phyloP scores from a whole-genome alignment of 2,797 vertebrate species.

The Sebastes trivittatus region DNA sequence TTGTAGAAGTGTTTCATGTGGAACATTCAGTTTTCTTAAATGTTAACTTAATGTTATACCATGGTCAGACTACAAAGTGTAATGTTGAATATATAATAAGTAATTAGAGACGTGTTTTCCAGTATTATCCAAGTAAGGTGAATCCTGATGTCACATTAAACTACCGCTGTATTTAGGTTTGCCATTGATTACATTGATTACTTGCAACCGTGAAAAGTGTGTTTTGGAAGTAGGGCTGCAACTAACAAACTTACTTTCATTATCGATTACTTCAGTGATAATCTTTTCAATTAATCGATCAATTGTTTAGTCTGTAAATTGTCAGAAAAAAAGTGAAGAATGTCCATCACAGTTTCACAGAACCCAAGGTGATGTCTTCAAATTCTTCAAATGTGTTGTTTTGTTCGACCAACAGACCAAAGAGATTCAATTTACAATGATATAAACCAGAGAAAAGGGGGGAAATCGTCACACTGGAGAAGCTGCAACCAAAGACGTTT shows the following conservation, averaged over 20 bases:
- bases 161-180: rapidly evolving
- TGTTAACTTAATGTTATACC: no score
- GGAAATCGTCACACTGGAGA: no score
- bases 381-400: background rate
- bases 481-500: no score
- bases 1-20: background rate
- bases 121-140: background rate
- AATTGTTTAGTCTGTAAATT: no score
- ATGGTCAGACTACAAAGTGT: background rate
- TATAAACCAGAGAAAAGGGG: rapidly evolving
- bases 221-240: no score
- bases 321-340: no score
- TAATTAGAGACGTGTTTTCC: background rate
- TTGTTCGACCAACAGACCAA: background rate
- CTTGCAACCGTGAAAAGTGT: rapidly evolving
- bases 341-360: no score
- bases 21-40: no score
- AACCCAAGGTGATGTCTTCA: background rate
- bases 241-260: no score
- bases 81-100: background rate
- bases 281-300: background rate
- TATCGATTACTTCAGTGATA: background rate
- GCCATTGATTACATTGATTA: rapidly evolving
- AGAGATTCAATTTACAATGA: no score
- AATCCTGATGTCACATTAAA: background rate